Base-by-base conservation (phyloP, 2,113 vertebrate genomes). In the Hemichromis elongatus region DNA sequence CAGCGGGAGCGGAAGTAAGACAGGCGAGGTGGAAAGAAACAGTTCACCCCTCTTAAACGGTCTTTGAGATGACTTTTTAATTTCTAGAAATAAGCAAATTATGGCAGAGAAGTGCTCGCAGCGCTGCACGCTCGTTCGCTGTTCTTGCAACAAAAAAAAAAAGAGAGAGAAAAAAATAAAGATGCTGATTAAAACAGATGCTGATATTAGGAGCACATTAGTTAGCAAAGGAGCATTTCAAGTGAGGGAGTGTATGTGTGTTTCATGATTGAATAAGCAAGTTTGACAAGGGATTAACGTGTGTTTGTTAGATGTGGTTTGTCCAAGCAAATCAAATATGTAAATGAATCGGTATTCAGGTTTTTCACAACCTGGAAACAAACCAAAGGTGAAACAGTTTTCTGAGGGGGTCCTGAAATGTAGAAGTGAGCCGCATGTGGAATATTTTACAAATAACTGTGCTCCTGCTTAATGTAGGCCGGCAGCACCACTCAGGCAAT, bases 161-260 rank as follows among this genome's bases (percentile, higher is more conserved):
- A n/a, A 0, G 12, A n/a, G 9, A 33, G n/a, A 28, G 4, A 28
- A 28, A 28, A 28, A 28, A n/a, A n/a, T n/a, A n/a, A 50, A 21
- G 19, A 50, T 2, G 19, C 19, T 77, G 82, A 81, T 84, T 70
- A 59, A 81, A 70, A 19, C 16, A 4, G 33, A 37, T 2, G 21
- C 50, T 55, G 83, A 70, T 79, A 54, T 80, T 26, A 86, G 85
- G 78, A 86, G 78, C 16, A 26, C 83, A 85, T 85, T 82, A 61
- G 59, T 90, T 77, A 61, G 84, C 84, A 77, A 79, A 80, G 26
- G 54, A 80, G 88, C 77, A 50, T 70, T 18, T 79, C 18, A 77
- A 79, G 37, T 24, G 77, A 56, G 61, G 61, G 12, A 84, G 7
- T 28, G 50, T 56, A 21, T 30, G 37, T 66, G 77, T 37, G 79